These are phyloP conservation scores for Apis mellifera DNA, from an alignment of 1,140 invertebrate genomes.

Conservation along the genomic window DNA sequence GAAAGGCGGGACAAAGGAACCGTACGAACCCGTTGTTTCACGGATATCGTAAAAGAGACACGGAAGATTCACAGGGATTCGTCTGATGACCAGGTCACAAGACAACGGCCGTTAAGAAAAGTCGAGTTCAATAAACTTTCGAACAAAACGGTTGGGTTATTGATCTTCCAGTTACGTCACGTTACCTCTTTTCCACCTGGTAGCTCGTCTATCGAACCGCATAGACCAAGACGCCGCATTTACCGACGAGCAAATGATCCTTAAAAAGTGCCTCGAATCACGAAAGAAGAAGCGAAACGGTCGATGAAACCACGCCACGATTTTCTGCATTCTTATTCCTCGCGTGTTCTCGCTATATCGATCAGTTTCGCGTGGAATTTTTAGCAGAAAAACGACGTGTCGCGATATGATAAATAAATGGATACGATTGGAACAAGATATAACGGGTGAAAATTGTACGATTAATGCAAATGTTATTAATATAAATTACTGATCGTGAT, in stretches of 20 bases:
- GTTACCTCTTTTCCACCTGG: slow-evolving; percentile 51
- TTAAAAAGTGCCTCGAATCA: slow-evolving; percentile 4
- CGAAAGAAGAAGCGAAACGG: not conserved
- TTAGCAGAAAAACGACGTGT: not conserved
- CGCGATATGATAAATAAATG: no score
- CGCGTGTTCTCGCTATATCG: not conserved
- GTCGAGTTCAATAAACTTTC: slow-evolving; percentile 51
- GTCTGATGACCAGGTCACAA: not conserved
- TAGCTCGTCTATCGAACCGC: slow-evolving; percentile 2
- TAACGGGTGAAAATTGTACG: no score
- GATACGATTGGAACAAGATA: no score
- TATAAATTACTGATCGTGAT: no score
- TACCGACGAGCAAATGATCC: not conserved
- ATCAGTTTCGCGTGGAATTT: not conserved
- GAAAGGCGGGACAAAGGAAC: slow-evolving; percentile 6
- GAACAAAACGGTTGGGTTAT: slow-evolving; percentile 60
- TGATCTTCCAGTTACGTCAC: slow-evolving; percentile 66
- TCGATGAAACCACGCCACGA: not conserved
- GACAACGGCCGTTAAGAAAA: slow-evolving; percentile 23
- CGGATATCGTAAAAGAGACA: slow-evolving; percentile 21
- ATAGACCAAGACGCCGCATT: not conserved
- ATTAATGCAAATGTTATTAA: no score
- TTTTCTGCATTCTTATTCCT: not conserved
- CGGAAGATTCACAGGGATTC: no score
- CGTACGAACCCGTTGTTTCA: not conserved